A percentile compares a stretch with the other conserved stretches of the same genome.
These are phyloP conservation scores for Eurytoma adleriae DNA, from an alignment of 2,888 invertebrate genomes.

Conservation along the genomic window DNA sequence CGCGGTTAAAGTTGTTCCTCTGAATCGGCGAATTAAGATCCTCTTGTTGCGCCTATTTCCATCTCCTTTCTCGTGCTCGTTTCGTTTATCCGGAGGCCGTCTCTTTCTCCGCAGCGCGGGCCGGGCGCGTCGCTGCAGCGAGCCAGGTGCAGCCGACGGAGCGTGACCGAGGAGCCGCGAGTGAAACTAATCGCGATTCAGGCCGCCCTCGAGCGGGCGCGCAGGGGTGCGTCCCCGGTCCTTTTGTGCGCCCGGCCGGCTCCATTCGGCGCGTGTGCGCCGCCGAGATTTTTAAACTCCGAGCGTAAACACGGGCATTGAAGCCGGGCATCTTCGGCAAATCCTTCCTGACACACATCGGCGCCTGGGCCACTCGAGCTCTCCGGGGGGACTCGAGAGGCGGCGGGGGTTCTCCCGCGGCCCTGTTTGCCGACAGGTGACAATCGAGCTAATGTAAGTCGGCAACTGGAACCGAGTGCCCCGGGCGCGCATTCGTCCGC, in stretches of 20 bases:
- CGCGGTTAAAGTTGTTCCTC: slow-evolving; percentile 7
- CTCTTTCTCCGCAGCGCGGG: neutral
- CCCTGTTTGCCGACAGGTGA: slow-evolving; percentile 51
- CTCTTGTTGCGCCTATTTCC: slow-evolving; percentile 43
- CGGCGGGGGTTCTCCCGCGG: slow-evolving; percentile 25
- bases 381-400: neutral
- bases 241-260: slow-evolving; percentile 26
- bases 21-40: slow-evolving; percentile 32
- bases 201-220: slow-evolving; percentile 52
- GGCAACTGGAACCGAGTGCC: slow-evolving; percentile 44
- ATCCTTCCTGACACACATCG: too few species aligned
- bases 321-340: slow-evolving; percentile 2
- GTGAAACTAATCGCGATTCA: slow-evolving; percentile 67
- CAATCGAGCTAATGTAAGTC: slow-evolving; percentile 47
- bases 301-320: slow-evolving; percentile 1
- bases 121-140: neutral
- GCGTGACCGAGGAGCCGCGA: slow-evolving; percentile 64
- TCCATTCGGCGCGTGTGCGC: slow-evolving; percentile 21
- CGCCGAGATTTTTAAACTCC: slow-evolving; percentile 35
- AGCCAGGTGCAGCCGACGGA: slow-evolving; percentile 66
- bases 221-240: neutral
- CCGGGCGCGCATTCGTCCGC: neutral
- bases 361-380: too few species aligned
- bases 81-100: slow-evolving; percentile 7
- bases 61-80: slow-evolving; percentile 7